These are phyloP conservation scores for Actias luna DNA, from an alignment of 2,888 invertebrate species.

Conservation along the genomic window DNA sequence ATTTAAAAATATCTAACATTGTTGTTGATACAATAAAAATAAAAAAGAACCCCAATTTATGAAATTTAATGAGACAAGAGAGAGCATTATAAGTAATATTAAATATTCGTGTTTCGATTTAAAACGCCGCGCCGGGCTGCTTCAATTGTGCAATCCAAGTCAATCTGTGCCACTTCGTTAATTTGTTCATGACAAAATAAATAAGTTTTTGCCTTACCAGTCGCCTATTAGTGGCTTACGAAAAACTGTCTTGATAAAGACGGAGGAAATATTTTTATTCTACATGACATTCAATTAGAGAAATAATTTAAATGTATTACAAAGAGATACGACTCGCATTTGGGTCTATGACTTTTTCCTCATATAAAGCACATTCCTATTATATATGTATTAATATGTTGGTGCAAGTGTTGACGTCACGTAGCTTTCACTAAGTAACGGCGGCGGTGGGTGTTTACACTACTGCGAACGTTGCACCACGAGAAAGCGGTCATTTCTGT, in stretches of 20 bases:
- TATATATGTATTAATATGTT: constrained; percentile 22
- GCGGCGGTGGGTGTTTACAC: constrained; percentile 28
- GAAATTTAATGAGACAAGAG: neutral
- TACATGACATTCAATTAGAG: neutral
- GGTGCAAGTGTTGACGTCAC: constrained; percentile 64
- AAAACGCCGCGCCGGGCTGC: neutral
- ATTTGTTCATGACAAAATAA: constrained; percentile 8
- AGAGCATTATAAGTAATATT: neutral
- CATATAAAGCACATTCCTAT: neutral
- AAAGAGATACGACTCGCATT: neutral
- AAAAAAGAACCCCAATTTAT: too few relatives aligned
- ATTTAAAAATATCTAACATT: neutral
- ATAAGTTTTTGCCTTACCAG: neutral
- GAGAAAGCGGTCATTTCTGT: constrained; percentile 59
- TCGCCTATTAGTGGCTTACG: neutral
- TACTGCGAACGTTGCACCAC: constrained; percentile 49
- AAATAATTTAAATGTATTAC: neutral
- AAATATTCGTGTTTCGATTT: neutral
- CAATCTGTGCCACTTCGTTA: neutral
- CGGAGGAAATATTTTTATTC: neutral
- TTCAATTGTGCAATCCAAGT: neutral
- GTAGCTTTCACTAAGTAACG: constrained; percentile 60
- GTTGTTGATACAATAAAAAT: too few relatives aligned
- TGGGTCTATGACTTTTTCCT: neutral
- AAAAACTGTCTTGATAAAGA: neutral